Evolutionary conservation across 2,797 vertebrate genomes (phyloP), one percentile per base, ranked within the genome.

Genomic region (Otolemur crassicaudatus): DNA sequence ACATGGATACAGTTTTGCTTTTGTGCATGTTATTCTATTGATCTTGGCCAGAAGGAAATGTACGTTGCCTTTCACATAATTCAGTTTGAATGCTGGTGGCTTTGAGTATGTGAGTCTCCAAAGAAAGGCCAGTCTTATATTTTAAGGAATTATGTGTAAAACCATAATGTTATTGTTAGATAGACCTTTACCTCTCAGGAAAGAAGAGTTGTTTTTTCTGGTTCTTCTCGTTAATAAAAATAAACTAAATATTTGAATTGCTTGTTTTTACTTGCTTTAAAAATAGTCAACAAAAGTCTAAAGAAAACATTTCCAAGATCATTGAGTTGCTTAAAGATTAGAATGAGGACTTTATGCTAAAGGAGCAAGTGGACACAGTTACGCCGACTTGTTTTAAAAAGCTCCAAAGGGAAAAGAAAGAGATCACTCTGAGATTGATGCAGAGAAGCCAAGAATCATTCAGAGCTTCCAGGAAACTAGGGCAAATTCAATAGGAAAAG

Each of bases 221-320:
- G 2, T n/a, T 92, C 87, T 90, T 93, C 31, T 88, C 84, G 19
- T 77, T 94, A 96, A 83, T 58, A 96, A 92, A 97, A 95, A 90
- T 77, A 97, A 97, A 92, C 86, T 69, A 79, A 90, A 37, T 91
- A 90, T 91, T 81, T 94, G 77, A 31, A 80, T 92, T 90, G 81
- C 22, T 95, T 94, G 69, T 49, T 94, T 98, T 93, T 87, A 69
- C 76, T 95, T 89, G n/a, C 43, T 97, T 95, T 94, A 58, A 94
- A 97, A 97, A 93, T 94, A 93, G 5, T 70, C 87, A 93, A 87
- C 72, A 87, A 92, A 88, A 84, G 75, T 46, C 27, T 72, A 91
- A 93, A 95, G 91, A 90, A 94, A 97, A 79, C 25, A 65, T 83
- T 88, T 94, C 53, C 87, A 81, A 95, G 80, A 88, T 93, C 75